Conservation (phyloP, 2,797 vertebrate genomes). For the Phataginus tetradactyla region DNA sequence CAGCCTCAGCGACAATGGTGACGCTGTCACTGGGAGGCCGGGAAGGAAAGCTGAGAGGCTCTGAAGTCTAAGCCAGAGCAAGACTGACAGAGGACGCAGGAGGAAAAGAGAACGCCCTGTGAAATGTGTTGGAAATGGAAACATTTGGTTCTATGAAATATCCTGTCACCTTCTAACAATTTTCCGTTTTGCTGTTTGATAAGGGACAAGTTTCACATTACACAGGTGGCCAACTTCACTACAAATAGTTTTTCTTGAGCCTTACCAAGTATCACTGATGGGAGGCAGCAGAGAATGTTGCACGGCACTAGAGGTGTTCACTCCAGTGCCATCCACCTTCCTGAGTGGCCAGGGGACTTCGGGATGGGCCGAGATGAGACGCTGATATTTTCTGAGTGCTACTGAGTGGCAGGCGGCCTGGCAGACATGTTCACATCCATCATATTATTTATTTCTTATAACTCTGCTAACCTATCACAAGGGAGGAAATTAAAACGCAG, state of each 20-base stretch:
- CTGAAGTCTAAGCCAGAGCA: not conserved
- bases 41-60: not conserved
- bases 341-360: not conserved
- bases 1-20: constrained; percentile 43
- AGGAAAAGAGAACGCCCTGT: constrained; percentile 23
- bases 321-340: not conserved
- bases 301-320: not conserved
- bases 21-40: constrained; percentile 32
- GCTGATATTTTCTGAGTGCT: not conserved
- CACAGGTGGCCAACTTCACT: constrained; percentile 63
- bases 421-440: not conserved
- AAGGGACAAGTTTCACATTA: constrained; percentile 66
- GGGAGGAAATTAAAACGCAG: not conserved
- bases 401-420: not conserved
- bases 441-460: not conserved
- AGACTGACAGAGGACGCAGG: not conserved
- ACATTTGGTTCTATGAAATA: constrained; percentile 65
- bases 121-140: constrained; percentile 62
- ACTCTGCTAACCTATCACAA: not conserved
- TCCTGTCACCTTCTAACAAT: constrained; percentile 65
- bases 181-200: constrained; percentile 68
- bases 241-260: constrained; percentile 62
- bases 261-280: constrained; percentile 61
- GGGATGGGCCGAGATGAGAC: not conserved
- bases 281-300: not conserved